Percentiles rank a stretch among this genome's conserved stretches.
phyloP scores from a whole-genome alignment of 2,113 vertebrate genomes.

The Bufo bufo region DNA sequence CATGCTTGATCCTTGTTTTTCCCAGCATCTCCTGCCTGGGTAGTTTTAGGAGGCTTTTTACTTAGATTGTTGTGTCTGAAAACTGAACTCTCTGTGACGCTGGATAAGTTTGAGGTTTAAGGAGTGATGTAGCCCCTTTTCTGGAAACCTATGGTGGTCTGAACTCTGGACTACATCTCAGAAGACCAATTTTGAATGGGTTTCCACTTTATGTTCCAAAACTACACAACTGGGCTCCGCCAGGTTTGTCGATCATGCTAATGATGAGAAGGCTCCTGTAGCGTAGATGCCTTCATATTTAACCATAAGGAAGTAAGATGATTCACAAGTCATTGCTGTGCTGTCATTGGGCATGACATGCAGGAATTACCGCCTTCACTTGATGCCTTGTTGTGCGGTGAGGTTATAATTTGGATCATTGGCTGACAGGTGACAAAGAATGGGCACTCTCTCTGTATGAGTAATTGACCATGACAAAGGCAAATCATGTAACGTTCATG shows the following conservation, averaged over 20 bases:
- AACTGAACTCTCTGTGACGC: no score
- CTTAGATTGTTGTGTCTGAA: no score
- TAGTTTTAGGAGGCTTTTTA: no score
- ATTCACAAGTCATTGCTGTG: background rate
- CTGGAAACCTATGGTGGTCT: background rate
- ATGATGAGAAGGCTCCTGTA: background rate
- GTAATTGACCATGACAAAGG: background rate
- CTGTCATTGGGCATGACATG: background rate
- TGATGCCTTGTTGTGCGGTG: background rate
- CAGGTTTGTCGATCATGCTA: no score
- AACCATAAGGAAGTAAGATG: background rate
- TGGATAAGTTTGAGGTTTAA: background rate
- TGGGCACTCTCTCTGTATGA: background rate
- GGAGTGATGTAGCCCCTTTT: background rate
- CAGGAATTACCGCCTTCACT: background rate
- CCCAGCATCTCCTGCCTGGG: no score
- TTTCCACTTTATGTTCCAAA: no score
- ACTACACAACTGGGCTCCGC: no score
- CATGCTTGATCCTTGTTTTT: no score
- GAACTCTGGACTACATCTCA: background rate
- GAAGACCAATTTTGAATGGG: background rate
- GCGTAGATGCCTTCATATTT: background rate
- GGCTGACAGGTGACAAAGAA: background rate
- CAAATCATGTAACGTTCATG: conserved; percentile 10
- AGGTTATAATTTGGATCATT: background rate